Base-by-base conservation (phyloP, 1,140 invertebrate species). In the Maniola jurtina region DNA sequence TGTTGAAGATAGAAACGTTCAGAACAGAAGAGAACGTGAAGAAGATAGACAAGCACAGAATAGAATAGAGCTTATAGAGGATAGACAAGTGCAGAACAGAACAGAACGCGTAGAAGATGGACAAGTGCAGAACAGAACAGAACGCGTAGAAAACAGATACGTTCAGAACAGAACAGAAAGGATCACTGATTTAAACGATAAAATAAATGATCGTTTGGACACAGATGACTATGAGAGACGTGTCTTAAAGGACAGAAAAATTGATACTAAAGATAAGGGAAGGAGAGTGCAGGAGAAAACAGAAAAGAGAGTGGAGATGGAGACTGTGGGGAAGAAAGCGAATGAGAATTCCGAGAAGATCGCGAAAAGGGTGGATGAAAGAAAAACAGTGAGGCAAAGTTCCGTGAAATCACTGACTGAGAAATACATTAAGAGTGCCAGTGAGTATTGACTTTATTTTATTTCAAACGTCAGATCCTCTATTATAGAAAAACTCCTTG, bases 331-430 rank as follows among this genome's bases (percentile, higher is more conserved):
- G 13, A 65, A 7, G 11, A 42, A 35, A 47, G 45, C 47, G 1
- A 62, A 42, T 13, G 66, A 61, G 61, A 73, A 36, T 61, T 56
- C 83, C 81, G 70, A 89, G 78, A 65, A 91, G 91, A 65, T 93
- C 92, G 75, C 57, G 76, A 77, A 56, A 42, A 42, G 63, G 59
- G 38, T 61, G 36, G 79, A 78, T 25, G 85, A 88, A 14, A 79
- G 77, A 45, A 92, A 92, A 77, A 89, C 93, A n/a, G 92, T 92
- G 7, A 89, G 94, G 54, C 91, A 92, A 67, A 94, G 93, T 55
- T 95, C 95, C 0, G 94, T 95, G 0, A 94, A 94, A 79, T 94
- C 94, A 36, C 90, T 95, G 47, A 94, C 94, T 9, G 94, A 95
- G 76, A 95, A 95, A 84, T 95, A 94, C 75, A 94, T 95, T 77